phyloP scores from a whole-genome alignment of 2,113 vertebrate species.

The Donacobius atricapilla region DNA sequence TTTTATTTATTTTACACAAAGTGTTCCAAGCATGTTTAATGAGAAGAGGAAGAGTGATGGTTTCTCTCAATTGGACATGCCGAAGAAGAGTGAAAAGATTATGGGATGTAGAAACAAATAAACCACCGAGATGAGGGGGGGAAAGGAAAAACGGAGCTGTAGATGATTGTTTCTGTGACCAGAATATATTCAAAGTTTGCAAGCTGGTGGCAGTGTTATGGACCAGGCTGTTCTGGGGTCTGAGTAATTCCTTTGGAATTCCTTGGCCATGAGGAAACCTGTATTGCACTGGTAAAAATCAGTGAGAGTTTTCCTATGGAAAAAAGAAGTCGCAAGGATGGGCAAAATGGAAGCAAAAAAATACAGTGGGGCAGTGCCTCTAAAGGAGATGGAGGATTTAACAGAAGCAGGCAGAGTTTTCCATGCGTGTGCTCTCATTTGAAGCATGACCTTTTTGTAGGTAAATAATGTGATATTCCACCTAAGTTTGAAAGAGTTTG shows the following conservation, averaged over 20 bases:
- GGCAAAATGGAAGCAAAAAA: not conserved
- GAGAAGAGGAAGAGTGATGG: not conserved
- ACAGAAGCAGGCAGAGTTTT: not conserved
- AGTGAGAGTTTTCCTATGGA: not conserved
- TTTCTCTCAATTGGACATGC: not conserved
- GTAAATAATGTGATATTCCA: not conserved
- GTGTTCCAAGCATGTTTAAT: not conserved
- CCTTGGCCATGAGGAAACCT: not conserved
- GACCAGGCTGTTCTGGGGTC: not conserved
- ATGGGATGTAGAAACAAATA: not conserved
- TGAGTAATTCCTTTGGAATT: not conserved
- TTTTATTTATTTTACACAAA: constrained; percentile 21
- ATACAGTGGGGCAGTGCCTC: not conserved
- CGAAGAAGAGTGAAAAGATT: not conserved
- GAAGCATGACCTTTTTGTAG: not conserved
- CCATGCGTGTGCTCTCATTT: not conserved
- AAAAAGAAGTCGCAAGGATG: not conserved
- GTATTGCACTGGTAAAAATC: not conserved
- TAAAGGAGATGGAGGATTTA: not conserved
- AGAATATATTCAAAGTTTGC: not conserved
- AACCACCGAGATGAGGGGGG: not conserved
- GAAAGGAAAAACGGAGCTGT: not conserved
- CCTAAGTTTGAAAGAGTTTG: not conserved
- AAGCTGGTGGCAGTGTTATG: not conserved
- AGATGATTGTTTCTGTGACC: not conserved